Percentiles rank a stretch among this genome's conserved stretches.
Evolutionary conservation across 2,797 vertebrate genomes (phyloP).

Genomic region (Artibeus lituratus): DNA sequence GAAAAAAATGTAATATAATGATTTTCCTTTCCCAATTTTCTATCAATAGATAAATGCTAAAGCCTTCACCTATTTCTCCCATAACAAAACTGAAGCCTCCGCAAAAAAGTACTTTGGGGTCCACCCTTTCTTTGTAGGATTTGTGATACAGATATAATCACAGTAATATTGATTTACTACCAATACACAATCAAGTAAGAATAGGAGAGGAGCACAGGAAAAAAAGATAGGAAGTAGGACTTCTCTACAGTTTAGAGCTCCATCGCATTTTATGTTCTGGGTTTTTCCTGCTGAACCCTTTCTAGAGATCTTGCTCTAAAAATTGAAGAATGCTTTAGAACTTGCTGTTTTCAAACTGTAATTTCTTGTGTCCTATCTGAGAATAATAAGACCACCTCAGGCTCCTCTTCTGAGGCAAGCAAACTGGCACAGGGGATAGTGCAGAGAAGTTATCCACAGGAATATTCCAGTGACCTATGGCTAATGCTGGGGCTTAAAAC

Average conservation of each 20-base stretch:
- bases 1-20: background rate
- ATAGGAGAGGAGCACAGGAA: background rate
- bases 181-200: background rate
- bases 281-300: background rate
- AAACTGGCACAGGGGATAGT: background rate
- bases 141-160: background rate
- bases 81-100: background rate
- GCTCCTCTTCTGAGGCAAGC: background rate
- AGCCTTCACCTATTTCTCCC: background rate
- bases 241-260: background rate
- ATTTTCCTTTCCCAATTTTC: conserved; percentile 13
- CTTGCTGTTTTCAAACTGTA: background rate
- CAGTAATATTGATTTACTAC: background rate
- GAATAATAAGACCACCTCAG: background rate
- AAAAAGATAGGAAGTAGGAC: background rate
- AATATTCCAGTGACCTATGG: background rate
- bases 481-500: background rate
- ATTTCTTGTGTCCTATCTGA: background rate
- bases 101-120: background rate
- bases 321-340: background rate
- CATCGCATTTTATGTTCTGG: background rate
- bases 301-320: background rate
- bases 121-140: background rate
- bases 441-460: background rate
- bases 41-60: background rate